These are phyloP conservation scores for Phenganax marumi DNA, from an alignment of 92 coral and sea anemone species.

Conservation along the genomic window DNA sequence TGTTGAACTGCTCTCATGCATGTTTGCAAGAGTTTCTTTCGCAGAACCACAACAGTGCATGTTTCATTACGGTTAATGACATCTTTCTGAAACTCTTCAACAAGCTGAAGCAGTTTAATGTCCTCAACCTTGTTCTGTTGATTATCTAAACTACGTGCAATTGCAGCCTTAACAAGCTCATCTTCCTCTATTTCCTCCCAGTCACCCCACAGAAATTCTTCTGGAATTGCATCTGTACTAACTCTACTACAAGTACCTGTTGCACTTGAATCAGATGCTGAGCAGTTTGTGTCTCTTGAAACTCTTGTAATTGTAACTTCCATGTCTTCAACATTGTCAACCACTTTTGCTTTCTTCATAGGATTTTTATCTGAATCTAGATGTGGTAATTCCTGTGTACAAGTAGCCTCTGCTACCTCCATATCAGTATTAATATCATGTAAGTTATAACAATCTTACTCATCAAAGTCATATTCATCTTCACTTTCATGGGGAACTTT, in stretches of 20 bases:
- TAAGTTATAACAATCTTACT: neutral
- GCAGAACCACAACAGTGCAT: constrained; percentile 49
- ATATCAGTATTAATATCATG: neutral
- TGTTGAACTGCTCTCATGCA: constrained; percentile 53
- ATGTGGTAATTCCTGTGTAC: too few species aligned
- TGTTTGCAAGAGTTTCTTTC: constrained; percentile 51
- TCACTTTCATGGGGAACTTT: neutral
- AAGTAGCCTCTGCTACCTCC: neutral
- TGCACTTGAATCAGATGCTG: constrained; percentile 27
- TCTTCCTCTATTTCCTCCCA: constrained; percentile 37
- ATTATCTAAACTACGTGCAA: constrained; percentile 55
- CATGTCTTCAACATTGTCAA: constrained; percentile 25
- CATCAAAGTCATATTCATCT: constrained; percentile 9
- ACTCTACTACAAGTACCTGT: neutral
- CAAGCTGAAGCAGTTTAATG: constrained; percentile 36
- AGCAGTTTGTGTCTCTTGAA: constrained; percentile 24
- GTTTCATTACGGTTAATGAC: constrained; percentile 18
- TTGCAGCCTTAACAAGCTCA: constrained; percentile 55
- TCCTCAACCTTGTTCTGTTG: constrained; percentile 39
- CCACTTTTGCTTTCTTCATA: constrained; percentile 6
- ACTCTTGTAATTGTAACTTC: constrained; percentile 28
- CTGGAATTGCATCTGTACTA: constrained; percentile 38
- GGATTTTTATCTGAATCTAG: neutral
- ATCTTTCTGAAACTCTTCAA: constrained; percentile 48
- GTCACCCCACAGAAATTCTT: constrained; percentile 57